phyloP scores from a whole-genome alignment of 1,140 invertebrate genomes.

The Lethrus apterus region DNA sequence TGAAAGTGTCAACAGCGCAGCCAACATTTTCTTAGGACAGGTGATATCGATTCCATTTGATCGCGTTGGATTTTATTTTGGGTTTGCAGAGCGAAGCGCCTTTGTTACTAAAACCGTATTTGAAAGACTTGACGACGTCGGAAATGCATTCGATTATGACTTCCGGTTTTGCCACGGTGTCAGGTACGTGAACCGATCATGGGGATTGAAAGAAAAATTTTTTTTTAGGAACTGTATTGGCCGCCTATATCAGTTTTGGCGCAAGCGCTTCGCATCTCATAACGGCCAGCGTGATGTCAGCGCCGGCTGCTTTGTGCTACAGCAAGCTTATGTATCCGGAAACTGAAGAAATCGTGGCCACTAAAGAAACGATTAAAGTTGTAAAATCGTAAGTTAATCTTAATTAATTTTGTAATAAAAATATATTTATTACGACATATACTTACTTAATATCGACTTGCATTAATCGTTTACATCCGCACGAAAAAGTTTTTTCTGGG shows the following conservation, averaged over 20 bases:
- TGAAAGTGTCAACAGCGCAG: slow-evolving; percentile 85
- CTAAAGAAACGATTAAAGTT: slow-evolving; percentile 54
- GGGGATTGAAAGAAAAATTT: neutral
- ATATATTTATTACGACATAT: neutral
- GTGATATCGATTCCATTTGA: slow-evolving; percentile 41
- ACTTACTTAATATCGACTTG: neutral
- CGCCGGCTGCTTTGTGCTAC: slow-evolving; percentile 81
- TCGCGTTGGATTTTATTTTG: neutral
- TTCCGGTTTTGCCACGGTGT: slow-evolving; percentile 90
- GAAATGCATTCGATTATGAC: slow-evolving; percentile 91
- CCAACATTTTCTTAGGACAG: slow-evolving; percentile 87
- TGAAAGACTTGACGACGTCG: slow-evolving; percentile 74
- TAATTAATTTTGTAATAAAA: neutral
- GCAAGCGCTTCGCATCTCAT: slow-evolving; percentile 75
- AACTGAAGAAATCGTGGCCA: slow-evolving; percentile 66
- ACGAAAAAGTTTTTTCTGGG: no score
- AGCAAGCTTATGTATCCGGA: slow-evolving; percentile 91
- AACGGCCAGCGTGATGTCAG: slow-evolving; percentile 91
- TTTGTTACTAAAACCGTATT: slow-evolving; percentile 78
- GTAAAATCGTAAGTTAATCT: slow-evolving; percentile 52
- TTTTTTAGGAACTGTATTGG: slow-evolving; percentile 70
- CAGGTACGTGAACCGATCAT: slow-evolving; percentile 50
- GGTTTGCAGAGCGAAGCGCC: slow-evolving; percentile 76
- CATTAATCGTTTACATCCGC: slow-evolving; percentile 3
- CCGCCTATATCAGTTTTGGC: slow-evolving; percentile 86